Evolutionary conservation across 1,140 invertebrate genomes (phyloP), one percentile per base, ranked within the genome.

Genomic region (Drosophila burlai): DNA sequence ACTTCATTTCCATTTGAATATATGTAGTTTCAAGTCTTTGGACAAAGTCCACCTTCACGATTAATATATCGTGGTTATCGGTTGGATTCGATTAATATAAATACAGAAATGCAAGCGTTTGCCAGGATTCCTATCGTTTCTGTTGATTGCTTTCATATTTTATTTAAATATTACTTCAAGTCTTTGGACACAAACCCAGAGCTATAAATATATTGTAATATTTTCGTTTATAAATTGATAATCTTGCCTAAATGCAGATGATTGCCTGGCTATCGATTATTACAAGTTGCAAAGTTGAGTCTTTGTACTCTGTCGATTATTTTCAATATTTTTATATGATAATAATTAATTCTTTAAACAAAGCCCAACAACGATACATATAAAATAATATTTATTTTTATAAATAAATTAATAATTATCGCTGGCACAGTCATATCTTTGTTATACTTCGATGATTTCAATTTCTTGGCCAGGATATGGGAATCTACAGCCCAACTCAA

Each of bases 31-130:
- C 6, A 34, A 34, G 49, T 34, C 8, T 50, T 50, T 11, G 49
- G 4, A 29, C 15, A 29, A 29, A 31, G 26, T 50, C 47, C 47
- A n/a, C 3, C 24, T 50, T n/a, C 15, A 21, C 7, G 31, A 36
- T 54, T 9, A 36, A 21, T 21, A 36, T 36, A 54, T 36, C 11
- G 50, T n/a, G 13, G n/a, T 54, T 36, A 54, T 52, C n/a, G 50
- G 3, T 15, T 9, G 0, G 6, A 31, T 8, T 52, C 6, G 26
- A 31, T 31, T 18, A 18, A 18, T 16, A 2, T n/a, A 13, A 1
- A 11, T 1, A 18, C n/a, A 18, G 2, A 9, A 18, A 45, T 11
- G 38, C 15, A 2, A 10, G 16, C 18, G 9, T 4, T 21, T 21
- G 10, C 4, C 10, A 46, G 5, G 6, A 7, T 36, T 13, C 9